Base-by-base conservation (phyloP, 2,113 vertebrate genomes). In the Vidua macroura region DNA sequence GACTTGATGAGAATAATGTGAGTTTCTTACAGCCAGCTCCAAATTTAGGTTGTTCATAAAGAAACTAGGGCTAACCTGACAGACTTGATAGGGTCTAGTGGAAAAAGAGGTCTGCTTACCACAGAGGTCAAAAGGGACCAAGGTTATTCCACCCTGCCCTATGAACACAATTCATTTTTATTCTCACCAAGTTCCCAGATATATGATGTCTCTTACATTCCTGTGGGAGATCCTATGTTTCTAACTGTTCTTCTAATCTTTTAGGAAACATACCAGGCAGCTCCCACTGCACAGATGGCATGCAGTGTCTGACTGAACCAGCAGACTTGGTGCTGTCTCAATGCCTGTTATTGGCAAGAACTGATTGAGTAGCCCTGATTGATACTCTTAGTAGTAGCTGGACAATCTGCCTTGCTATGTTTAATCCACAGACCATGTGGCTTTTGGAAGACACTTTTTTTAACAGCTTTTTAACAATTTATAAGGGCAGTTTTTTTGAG, bases 351-450 rank as follows among this genome's bases (percentile, higher is more conserved):
- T 92, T 93, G 92, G 94, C 80, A 88, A 88, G 68, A 75, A 83
- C 19, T 78, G 91, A 90, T 83, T 86, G 84, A 95, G 63, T 85
- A 90, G 82, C 72, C 90, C 85, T 94, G 87, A 96, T 37, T 90
- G 84, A 94, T 97, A 96, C 91, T 83, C 72, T 41, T 77, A 83
- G 78, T 90, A 86, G 55, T 96, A 92, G 74, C 53, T 96, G 94
- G 95, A 94, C 94, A 97, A 95, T 96, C 95, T 97, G 96, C 94
- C 68, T 95, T 91, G 93, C 74, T 94, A 58, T 94, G 95, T 95
- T 97, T 94, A 97, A 95, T 94, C 78, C n/a, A 73, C 72, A 95
- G 95, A 86, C 84, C 90, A 95, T 91, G 96, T 94, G 94, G 91
- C 75, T 95, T 60, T 80, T 90, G 59, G 81, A 44, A 95, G 60